Conservation (phyloP, 1,140 invertebrate species). For the Orussus abietinus region DNA sequence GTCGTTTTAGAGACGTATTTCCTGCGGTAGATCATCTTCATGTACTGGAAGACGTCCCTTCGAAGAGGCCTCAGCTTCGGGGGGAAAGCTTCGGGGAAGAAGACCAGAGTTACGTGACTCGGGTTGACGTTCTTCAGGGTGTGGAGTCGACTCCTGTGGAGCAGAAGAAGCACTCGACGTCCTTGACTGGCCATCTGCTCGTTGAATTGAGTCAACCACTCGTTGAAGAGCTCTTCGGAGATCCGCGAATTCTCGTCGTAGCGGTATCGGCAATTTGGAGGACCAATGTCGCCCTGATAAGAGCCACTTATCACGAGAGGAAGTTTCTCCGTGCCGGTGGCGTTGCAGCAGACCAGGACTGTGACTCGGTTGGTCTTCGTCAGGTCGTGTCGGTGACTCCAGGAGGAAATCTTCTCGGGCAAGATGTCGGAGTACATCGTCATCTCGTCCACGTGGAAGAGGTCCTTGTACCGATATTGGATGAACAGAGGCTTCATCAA, state of each 20-base stretch:
- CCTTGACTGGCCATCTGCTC: conserved; percentile 19
- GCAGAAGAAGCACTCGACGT: conserved; percentile 32
- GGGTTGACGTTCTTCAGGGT: conserved; percentile 21
- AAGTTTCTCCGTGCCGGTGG: conserved; percentile 33
- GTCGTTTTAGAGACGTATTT: conserved; percentile 14
- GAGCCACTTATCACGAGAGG: conserved; percentile 30
- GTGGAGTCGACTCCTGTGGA: conserved; percentile 23
- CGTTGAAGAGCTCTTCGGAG: conserved; percentile 27
- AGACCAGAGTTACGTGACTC: conserved; percentile 32
- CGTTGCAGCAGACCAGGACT: conserved; percentile 32
- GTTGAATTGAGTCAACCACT: conserved; percentile 31
- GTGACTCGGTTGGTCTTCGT: conserved; percentile 17
- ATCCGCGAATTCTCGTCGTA: conserved; percentile 26
- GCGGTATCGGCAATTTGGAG: conserved; percentile 25
- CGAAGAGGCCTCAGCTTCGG: conserved; percentile 26
- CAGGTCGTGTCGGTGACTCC: neutral
- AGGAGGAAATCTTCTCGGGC: conserved; percentile 8
- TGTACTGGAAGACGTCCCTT: conserved; percentile 31
- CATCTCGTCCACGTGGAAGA: conserved; percentile 36
- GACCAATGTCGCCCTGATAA: conserved; percentile 16
- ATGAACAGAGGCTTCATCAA: conserved; percentile 27
- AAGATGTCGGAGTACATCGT: conserved; percentile 28
- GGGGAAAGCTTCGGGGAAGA: conserved; percentile 35
- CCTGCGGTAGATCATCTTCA: conserved; percentile 36
- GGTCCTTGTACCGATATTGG: conserved; percentile 28